Percentiles rank a stretch among this genome's conserved stretches.
These are phyloP conservation scores for Monochamus saltuarius DNA, from an alignment of 1,140 invertebrate genomes.

Conservation along the genomic window DNA sequence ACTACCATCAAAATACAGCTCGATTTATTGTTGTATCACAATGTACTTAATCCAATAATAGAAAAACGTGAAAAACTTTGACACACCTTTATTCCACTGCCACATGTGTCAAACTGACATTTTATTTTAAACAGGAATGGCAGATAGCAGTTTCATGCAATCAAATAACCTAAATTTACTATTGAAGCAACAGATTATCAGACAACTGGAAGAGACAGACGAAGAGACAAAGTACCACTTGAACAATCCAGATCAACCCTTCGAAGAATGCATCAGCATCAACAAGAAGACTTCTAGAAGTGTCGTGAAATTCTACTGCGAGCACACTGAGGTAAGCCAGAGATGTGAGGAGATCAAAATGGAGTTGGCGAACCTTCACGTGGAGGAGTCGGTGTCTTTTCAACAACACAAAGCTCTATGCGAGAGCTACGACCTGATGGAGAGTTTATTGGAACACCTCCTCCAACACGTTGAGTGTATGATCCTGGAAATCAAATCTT, in stretches of 20 bases:
- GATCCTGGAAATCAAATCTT: conserved; percentile 32
- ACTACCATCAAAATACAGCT: no score
- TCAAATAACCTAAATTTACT: conserved; percentile 32
- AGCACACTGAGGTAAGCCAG: background rate
- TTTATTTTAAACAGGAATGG: no score
- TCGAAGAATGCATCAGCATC: conserved; percentile 21
- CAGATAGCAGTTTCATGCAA: conserved; percentile 9
- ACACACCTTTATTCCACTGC: no score
- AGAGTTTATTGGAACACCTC: conserved; percentile 31
- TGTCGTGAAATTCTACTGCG: conserved; percentile 1
- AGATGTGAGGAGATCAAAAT: conserved; percentile 31
- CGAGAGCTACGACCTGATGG: conserved; percentile 30
- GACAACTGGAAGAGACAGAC: conserved; percentile 18
- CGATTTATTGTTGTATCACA: no score
- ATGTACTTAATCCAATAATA: no score
- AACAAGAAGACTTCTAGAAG: conserved; percentile 19
- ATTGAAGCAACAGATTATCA: conserved; percentile 31
- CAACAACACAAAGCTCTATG: conserved; percentile 27
- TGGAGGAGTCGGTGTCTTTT: conserved; percentile 29
- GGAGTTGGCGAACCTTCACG: conserved; percentile 25
- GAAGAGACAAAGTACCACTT: conserved; percentile 18
- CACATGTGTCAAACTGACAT: no score
- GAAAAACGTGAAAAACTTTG: no score
- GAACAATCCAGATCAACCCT: background rate
- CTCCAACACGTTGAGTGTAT: conserved; percentile 38